phyloP scores from a whole-genome alignment of 2,888 invertebrate genomes.

The Glyphotaelius pellucidus region DNA sequence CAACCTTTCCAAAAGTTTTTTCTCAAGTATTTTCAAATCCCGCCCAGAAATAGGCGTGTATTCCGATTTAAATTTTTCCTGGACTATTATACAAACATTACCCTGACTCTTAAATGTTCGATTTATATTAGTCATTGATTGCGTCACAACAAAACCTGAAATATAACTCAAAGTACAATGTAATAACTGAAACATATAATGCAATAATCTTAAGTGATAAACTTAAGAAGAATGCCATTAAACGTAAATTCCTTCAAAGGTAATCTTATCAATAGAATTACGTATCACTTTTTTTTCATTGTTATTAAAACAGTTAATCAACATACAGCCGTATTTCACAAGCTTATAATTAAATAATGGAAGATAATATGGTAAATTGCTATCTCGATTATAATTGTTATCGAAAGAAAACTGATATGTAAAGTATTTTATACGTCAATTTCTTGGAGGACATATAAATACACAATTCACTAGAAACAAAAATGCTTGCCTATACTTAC shows the following conservation, averaged over 20 bases:
- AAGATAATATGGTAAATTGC: neutral
- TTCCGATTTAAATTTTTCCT: too few species aligned
- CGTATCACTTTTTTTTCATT: neutral
- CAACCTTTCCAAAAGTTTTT: too few species aligned
- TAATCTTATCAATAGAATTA: neutral
- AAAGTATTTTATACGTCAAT: neutral
- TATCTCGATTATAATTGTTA: neutral
- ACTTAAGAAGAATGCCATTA: neutral
- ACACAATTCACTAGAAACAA: neutral
- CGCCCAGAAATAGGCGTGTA: too few species aligned
- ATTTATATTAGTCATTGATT: neutral
- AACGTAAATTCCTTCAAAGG: neutral
- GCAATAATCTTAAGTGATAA: neutral
- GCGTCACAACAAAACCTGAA: neutral
- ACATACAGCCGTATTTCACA: neutral
- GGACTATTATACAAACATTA: neutral
- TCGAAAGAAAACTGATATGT: neutral
- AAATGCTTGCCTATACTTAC: neutral
- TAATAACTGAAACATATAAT: neutral
- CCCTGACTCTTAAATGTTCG: neutral
- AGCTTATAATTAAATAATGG: neutral
- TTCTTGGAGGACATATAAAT: too few species aligned
- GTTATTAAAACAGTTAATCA: neutral
- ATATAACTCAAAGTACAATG: neutral
- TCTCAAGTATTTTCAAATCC: too few species aligned